Conservation (phyloP, 1,140 invertebrate species). For the Scaptomyza hsui region DNA sequence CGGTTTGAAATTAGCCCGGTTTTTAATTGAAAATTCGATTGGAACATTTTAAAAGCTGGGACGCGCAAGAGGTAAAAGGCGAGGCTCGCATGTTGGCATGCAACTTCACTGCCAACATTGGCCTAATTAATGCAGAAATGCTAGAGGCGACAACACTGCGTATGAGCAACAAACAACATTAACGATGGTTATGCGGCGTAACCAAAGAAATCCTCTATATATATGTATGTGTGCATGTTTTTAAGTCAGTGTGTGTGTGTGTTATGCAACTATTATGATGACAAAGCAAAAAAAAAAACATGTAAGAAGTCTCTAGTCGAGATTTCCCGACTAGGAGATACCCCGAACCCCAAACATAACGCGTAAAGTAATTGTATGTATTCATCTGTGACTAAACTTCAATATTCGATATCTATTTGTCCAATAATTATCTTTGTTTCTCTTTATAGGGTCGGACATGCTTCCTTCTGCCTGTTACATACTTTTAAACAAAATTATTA, state of each 20-base stretch:
- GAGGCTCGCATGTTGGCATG: constrained; percentile 62
- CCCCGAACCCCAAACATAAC: no score
- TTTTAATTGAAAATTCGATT: constrained; percentile 78
- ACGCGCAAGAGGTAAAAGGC: constrained; percentile 2
- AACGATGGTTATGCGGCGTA: constrained; percentile 34
- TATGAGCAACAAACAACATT: constrained; percentile 57
- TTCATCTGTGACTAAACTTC: no score
- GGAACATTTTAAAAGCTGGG: constrained; percentile 58
- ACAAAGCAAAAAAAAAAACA: constrained; percentile 34
- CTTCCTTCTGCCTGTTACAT: no score
- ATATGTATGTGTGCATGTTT: constrained; percentile 19
- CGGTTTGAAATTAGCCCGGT: constrained; percentile 48
- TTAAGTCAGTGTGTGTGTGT: not conserved
- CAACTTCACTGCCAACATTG: constrained; percentile 44
- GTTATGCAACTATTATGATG: constrained; percentile 25
- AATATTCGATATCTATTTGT: no score
- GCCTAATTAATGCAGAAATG: constrained; percentile 74
- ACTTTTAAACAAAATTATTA: no score
- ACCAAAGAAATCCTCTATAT: constrained; percentile 38
- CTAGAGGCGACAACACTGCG: constrained; percentile 61
- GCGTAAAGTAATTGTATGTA: no score
- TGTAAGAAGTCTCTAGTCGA: no score
- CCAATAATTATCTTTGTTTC: no score
- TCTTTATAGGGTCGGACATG: no score
- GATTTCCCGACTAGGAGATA: no score